These are phyloP conservation scores for Drosophila setosimentum DNA, from an alignment of 2,888 invertebrate species.

Conservation along the genomic window DNA sequence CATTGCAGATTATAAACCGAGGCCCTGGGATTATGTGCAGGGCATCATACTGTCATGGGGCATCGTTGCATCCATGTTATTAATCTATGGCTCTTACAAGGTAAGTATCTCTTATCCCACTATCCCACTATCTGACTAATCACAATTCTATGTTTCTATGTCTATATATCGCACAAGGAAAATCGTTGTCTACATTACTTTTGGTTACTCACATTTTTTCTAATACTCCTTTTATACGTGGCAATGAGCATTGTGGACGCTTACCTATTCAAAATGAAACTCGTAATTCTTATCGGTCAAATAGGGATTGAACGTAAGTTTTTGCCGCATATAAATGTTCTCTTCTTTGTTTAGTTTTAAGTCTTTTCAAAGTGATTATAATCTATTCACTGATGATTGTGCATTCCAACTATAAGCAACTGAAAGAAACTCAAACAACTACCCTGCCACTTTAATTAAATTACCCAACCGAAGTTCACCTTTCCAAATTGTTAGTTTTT, in stretches of 20 bases:
- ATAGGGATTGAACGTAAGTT: neutral
- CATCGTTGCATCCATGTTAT: slow-evolving; percentile 37
- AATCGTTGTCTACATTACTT: neutral
- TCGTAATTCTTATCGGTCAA: neutral
- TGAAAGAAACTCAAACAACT: neutral
- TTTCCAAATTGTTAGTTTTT: neutral
- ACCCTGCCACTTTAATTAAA: slow-evolving; percentile 8
- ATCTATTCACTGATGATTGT: slow-evolving; percentile 22
- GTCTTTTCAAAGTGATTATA: slow-evolving; percentile 7
- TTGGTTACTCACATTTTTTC: slow-evolving; percentile 1
- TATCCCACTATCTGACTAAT: neutral
- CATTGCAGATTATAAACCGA: slow-evolving; percentile 24
- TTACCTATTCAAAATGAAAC: neutral
- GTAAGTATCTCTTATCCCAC: slow-evolving; percentile 16
- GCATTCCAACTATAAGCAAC: neutral
- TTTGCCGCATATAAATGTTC: neutral
- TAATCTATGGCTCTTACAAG: slow-evolving; percentile 44
- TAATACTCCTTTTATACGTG: neutral
- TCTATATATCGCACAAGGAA: neutral
- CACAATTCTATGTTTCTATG: neutral
- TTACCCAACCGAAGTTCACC: neutral
- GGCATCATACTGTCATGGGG: slow-evolving; percentile 30
- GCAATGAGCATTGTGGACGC: slow-evolving; percentile 2
- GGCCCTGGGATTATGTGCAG: slow-evolving; percentile 32
- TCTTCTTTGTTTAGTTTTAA: neutral